phyloP scores from a whole-genome alignment of 2,113 vertebrate genomes.

The Paraplagusia blochii region DNA sequence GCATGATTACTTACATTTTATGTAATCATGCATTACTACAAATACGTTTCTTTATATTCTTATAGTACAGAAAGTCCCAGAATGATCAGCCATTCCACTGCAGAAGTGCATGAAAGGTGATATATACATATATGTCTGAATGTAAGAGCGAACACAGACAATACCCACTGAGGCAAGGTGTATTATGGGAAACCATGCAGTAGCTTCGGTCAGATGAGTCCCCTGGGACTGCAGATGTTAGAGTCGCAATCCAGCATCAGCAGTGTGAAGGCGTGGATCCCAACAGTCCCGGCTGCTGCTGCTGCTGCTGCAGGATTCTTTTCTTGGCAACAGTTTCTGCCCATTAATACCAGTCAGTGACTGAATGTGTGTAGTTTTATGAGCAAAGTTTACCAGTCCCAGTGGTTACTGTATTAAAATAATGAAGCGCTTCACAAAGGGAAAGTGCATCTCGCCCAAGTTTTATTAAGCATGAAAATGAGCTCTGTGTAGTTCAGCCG shows the following conservation, averaged over 20 bases:
- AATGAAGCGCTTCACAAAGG: neutral
- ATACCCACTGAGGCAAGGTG: too few relatives aligned
- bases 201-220: too few relatives aligned
- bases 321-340: neutral
- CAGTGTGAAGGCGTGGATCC: neutral
- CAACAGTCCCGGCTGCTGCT: neutral
- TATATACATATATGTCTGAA: too few relatives aligned
- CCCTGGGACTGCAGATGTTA: neutral
- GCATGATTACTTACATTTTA: too few relatives aligned
- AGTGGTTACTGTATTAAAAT: neutral
- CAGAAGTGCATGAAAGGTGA: too few relatives aligned
- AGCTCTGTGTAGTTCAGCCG: neutral
- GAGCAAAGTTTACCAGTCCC: neutral
- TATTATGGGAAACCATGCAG: too few relatives aligned
- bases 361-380: neutral
- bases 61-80: too few relatives aligned
- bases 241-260: neutral
- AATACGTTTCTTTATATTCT: too few relatives aligned
- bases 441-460: neutral
- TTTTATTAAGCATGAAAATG: conserved; percentile 1
- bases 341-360: neutral
- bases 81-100: too few relatives aligned
- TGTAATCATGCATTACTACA: too few relatives aligned
- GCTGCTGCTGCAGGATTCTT: neutral
- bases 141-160: too few relatives aligned